A percentile compares a stretch with the other conserved stretches of the same genome.
Conservation (phyloP, 1,140 invertebrate genomes). For the Drosophila bocki region DNA sequence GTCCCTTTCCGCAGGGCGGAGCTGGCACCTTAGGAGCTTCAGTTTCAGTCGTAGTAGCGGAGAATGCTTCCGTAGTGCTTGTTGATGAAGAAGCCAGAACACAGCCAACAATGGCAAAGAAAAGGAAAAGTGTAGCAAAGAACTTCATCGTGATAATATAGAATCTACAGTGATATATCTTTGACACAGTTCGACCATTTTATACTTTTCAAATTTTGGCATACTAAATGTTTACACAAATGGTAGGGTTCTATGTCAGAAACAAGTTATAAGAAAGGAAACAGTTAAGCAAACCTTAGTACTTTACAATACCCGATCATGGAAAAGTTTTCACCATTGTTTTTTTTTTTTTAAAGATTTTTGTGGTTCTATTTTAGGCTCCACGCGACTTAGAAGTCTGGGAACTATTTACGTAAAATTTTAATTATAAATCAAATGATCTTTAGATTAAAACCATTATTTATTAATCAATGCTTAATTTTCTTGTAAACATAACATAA, state of each 20-base stretch:
- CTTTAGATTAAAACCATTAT: background rate
- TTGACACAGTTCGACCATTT: background rate
- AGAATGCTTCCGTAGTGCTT: background rate
- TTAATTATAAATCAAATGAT: background rate
- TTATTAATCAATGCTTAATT: background rate
- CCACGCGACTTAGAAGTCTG: background rate
- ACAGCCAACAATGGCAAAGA: background rate
- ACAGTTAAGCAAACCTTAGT: constrained; percentile 12
- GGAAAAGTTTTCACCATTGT: background rate
- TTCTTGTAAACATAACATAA: background rate
- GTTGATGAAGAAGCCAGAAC: background rate
- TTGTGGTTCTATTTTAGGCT: background rate
- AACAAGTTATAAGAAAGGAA: background rate
- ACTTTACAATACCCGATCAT: background rate
- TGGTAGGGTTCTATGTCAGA: background rate
- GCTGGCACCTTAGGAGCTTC: background rate
- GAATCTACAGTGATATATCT: background rate
- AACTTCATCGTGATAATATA: constrained; percentile 18
- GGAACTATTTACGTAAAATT: background rate
- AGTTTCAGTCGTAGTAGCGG: background rate
- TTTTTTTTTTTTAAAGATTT: background rate
- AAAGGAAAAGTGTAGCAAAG: background rate
- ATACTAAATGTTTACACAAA: constrained; percentile 11
- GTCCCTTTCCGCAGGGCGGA: background rate
- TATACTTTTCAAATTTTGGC: background rate